Evolutionary conservation across 2,113 vertebrate species (phyloP), one percentile per base, ranked within the genome.

Genomic region (Alces alces): DNA sequence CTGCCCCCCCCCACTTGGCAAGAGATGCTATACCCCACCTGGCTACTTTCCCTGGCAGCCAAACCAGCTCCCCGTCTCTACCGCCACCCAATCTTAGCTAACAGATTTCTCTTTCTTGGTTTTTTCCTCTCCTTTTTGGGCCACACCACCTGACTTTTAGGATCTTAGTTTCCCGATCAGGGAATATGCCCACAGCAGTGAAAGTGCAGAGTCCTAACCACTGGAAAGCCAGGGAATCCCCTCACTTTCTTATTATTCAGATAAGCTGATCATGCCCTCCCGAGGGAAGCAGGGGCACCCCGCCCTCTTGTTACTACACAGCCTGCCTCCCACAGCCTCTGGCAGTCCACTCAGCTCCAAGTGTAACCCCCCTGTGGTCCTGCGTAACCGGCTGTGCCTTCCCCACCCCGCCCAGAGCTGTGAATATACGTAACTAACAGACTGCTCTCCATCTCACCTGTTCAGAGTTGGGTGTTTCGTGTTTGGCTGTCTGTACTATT

Each of bases 321-420:
- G 52, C 54, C 60, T 27, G 52, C 80, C 52, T 58, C 82, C 39
- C 30, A 6, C 52, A 27, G 57, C 19, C n/a, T 60, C 84, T 1
- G 13, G 55, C 0, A 1, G 45, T 33, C 76, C 27, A 47, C 30
- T 33, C 19, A 0, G 3, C 39, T 52, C 66, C 39, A 19, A 23
- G 6, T 7, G 43, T 25, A 93, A 50, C 82, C 39, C 6, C 15
- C 12, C 36, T 5, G 3, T 4, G 66, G 55, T 27, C 70, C 43
- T 45, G 28, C 5, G 4, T n/a, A 39, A 6, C 10, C 1, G 25
- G 54, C 88, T 90, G 54, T 23, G 43, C 79, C 84, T n/a, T 43
- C 8, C n/a, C 23, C 0, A n/a, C 47, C 14, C 21, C 0, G 0
- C 6, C 28, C 21, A 13, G 50, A 39, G 50, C 9, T 84, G 54